Evolutionary conservation across 2,113 vertebrate species (phyloP).

Genomic region (Scophthalmus maximus): DNA sequence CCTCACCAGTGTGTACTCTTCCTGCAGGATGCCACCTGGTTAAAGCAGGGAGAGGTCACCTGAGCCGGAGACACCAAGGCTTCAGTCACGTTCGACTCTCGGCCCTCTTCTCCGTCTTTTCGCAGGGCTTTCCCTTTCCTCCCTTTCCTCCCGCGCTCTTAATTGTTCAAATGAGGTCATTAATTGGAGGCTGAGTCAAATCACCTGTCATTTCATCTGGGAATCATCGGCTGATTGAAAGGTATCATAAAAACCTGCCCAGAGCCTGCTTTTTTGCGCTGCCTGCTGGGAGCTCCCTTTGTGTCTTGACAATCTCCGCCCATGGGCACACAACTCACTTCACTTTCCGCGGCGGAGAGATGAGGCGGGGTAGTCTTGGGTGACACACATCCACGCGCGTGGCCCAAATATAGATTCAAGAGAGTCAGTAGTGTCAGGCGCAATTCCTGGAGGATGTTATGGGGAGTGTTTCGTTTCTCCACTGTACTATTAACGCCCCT

Average conservation of each 20-base stretch:
- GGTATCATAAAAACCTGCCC: conserved; percentile 81
- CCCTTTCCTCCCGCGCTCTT: conserved; percentile 74
- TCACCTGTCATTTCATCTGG: conserved; percentile 83
- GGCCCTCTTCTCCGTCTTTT: conserved; percentile 24
- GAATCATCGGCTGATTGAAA: conserved; percentile 81
- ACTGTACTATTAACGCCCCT: conserved; percentile 76
- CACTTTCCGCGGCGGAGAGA: conserved; percentile 51
- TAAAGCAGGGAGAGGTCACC: conserved; percentile 43
- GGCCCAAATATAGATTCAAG: conserved; percentile 82
- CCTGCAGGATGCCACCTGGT: conserved; percentile 42
- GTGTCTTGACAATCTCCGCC: conserved; percentile 71
- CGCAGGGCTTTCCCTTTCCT: conserved; percentile 62
- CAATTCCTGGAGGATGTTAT: conserved; percentile 79
- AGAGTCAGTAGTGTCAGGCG: conserved; percentile 77
- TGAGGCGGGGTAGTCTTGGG: conserved; percentile 66
- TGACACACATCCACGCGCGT: conserved; percentile 79
- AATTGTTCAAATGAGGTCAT: conserved; percentile 85
- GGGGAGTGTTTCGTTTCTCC: conserved; percentile 64
- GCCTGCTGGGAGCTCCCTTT: conserved; percentile 75
- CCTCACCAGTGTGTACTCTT: conserved; percentile 29
- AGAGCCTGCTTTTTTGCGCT: conserved; percentile 62
- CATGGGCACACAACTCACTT: conserved; percentile 71
- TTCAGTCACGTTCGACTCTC: conserved; percentile 33
- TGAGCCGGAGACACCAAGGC: conserved; percentile 18
- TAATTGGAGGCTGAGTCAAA: conserved; percentile 82